Conservation (phyloP, 2,888 invertebrate genomes). For the Lasiommata megera region DNA sequence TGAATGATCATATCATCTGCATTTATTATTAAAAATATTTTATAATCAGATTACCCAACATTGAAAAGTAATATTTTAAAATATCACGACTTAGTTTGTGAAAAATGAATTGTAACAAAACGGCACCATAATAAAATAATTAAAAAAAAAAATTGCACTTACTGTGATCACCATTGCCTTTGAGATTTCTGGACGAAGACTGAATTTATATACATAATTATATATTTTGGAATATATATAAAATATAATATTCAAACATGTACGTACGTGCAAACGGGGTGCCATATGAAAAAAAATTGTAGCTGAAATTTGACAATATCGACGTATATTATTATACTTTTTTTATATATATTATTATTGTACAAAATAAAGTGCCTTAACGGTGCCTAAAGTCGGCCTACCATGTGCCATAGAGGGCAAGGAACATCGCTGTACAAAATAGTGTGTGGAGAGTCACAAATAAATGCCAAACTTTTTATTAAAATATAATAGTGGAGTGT, state of each 20-base stretch:
- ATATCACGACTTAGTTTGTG: not conserved
- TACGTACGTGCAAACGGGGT: constrained; percentile 63
- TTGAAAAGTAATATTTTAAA: not conserved
- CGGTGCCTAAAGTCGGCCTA: constrained; percentile 41
- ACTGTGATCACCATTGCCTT: constrained; percentile 75
- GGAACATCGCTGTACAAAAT: constrained; percentile 31
- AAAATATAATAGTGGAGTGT: constrained; percentile 31
- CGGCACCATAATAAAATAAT: constrained; percentile 26
- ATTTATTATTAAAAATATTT: no score
- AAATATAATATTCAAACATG: constrained; percentile 41
- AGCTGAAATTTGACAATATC: constrained; percentile 26
- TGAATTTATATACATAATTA: constrained; percentile 53
- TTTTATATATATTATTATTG: constrained; percentile 37
- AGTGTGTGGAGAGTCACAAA: constrained; percentile 67
- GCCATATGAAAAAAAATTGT: constrained; percentile 67
- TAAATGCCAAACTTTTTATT: constrained; percentile 72
- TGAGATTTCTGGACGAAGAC: constrained; percentile 79
- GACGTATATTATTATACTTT: constrained; percentile 37
- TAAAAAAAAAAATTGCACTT: constrained; percentile 27
- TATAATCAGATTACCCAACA: no score
- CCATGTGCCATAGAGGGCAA: constrained; percentile 27
- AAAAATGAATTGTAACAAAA: constrained; percentile 7
- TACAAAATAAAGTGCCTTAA: constrained; percentile 36
- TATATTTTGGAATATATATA: constrained; percentile 29
- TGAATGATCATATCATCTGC: no score